phyloP scores from a whole-genome alignment of 2,797 vertebrate species.

The Toxotes lorentzi region DNA sequence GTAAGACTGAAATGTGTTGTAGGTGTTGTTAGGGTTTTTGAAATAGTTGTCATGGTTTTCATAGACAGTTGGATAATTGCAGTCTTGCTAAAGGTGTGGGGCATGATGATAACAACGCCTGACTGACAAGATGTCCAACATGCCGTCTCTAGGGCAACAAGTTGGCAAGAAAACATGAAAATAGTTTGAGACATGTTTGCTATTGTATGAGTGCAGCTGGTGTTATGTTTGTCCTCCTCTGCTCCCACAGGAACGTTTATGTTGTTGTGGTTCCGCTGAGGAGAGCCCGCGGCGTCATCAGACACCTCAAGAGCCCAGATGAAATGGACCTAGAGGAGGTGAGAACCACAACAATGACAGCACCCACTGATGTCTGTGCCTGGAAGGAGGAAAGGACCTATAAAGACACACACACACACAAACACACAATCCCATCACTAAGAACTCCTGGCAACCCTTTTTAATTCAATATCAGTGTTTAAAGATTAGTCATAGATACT shows the following conservation, averaged over 20 bases:
- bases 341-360: constrained; percentile 66
- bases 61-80: too few species aligned
- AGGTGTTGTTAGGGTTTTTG: too few species aligned
- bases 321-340: constrained; percentile 99
- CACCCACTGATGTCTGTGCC: constrained; percentile 54
- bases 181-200: constrained; percentile 15
- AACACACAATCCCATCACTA: constrained; percentile 25
- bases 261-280: constrained; percentile 95
- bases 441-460: constrained; percentile 58
- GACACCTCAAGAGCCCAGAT: constrained; percentile 92
- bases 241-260: constrained; percentile 90
- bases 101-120: constrained; percentile 1
- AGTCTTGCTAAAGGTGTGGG: neutral
- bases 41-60: too few species aligned
- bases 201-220: constrained; percentile 16
- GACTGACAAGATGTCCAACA: constrained; percentile 14
- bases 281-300: constrained; percentile 90
- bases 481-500: constrained; percentile 56
- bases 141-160: neutral
- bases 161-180: neutral
- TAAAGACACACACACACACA: constrained; percentile 15
- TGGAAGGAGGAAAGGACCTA: constrained; percentile 50
- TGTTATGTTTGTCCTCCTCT: constrained; percentile 55
- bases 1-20: constrained; percentile 85
- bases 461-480: constrained; percentile 49